A percentile compares a stretch with the other conserved stretches of the same genome.
These are phyloP conservation scores for Stichodactyla helianthus DNA, from an alignment of 64 coral and sea anemone species.

Conservation along the genomic window DNA sequence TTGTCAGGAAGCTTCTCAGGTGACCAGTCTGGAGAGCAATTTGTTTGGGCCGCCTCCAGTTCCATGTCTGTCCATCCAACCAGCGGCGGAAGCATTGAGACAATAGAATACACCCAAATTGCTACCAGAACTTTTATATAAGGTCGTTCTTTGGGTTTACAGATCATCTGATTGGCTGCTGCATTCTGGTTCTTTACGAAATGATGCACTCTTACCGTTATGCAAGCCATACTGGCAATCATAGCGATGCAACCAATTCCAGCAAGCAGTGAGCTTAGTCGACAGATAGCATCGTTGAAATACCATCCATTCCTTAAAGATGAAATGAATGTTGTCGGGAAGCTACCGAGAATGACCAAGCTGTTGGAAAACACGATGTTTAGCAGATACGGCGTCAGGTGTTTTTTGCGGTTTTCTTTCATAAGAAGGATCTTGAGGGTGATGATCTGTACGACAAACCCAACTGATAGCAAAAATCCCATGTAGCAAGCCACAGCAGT, in stretches of 20 bases:
- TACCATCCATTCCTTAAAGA: neutral
- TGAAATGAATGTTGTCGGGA: neutral
- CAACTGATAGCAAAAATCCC: neutral
- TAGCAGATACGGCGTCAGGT: neutral
- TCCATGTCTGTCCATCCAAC: constrained; percentile 3
- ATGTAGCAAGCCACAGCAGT: neutral
- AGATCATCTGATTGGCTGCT: neutral
- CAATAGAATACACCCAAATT: neutral
- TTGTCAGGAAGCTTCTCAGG: neutral
- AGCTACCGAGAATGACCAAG: neutral
- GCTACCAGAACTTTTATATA: neutral
- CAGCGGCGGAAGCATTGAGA: neutral
- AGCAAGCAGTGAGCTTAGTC: neutral
- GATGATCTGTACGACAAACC: neutral
- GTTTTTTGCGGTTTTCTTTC: neutral
- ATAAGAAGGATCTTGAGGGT: neutral
- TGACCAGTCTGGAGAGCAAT: neutral
- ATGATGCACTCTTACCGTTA: neutral
- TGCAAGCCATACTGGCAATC: neutral
- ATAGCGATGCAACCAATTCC: neutral
- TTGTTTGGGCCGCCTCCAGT: neutral
- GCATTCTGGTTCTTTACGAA: neutral
- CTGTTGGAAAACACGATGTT: neutral
- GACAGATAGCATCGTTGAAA: neutral
- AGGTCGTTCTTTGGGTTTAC: neutral